A percentile compares a stretch with the other conserved stretches of the same genome.
Evolutionary conservation across 92 coral and sea anemone species (phyloP).

Genomic region (Nematostella vectensis): DNA sequence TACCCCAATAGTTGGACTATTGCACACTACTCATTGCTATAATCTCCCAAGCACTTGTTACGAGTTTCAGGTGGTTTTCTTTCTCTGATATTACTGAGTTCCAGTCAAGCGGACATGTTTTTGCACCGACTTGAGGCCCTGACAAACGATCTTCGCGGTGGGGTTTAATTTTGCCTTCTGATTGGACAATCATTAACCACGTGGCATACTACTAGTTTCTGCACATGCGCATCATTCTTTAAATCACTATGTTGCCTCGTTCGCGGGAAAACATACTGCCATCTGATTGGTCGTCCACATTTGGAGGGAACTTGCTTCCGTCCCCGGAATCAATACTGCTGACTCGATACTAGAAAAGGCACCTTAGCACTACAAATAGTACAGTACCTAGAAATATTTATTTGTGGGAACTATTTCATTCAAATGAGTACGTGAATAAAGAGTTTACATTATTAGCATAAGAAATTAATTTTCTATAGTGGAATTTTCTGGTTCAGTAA

Average conservation of each 20-base stretch:
- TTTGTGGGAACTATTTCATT: too few species aligned
- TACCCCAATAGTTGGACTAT: constrained; percentile 15
- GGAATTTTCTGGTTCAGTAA: too few species aligned
- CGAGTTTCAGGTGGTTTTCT: constrained; percentile 24
- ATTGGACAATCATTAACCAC: constrained; percentile 97
- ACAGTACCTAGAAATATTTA: too few species aligned
- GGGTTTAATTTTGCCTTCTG: constrained; percentile 96
- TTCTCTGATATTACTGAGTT: constrained; percentile 25
- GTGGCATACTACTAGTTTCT: constrained; percentile 48
- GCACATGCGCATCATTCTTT: constrained; percentile 76
- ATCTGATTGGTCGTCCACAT: constrained; percentile 55
- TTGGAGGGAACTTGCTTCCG: constrained; percentile 66
- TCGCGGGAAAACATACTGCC: constrained; percentile 81
- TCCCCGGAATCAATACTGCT: constrained; percentile 25
- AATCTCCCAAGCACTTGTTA: constrained; percentile 24
- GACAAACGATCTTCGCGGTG: constrained; percentile 99
- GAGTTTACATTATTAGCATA: too few species aligned
- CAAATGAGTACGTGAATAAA: too few species aligned
- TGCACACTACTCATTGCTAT: constrained; percentile 36
- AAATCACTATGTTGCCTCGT: constrained; percentile 92
- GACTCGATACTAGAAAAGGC: too few species aligned
- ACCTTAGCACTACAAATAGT: too few species aligned
- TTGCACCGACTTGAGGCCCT: constrained; percentile 95
- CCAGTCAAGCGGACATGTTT: constrained; percentile 92
- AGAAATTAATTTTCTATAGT: too few species aligned